These are phyloP conservation scores for Galerucella nymphaeae DNA, from an alignment of 2,888 invertebrate genomes.

Conservation along the genomic window DNA sequence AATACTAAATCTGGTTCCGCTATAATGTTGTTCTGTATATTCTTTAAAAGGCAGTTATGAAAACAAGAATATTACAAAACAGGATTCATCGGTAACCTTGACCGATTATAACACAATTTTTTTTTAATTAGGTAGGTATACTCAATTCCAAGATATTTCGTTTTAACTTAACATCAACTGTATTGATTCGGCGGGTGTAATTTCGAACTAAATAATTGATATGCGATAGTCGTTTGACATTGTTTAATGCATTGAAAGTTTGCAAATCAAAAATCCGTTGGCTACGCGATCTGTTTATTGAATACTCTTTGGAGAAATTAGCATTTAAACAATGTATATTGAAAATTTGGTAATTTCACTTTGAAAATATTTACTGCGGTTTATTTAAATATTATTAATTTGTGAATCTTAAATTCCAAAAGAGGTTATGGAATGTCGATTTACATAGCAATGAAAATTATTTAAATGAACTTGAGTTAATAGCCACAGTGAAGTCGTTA, in stretches of 20 bases:
- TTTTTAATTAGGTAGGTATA: neutral
- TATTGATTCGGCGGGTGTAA: too few species aligned
- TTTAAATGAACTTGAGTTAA: neutral
- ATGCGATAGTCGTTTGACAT: neutral
- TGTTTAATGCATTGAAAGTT: conserved; percentile 1
- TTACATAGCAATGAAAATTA: neutral
- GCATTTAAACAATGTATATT: neutral
- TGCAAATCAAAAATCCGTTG: neutral
- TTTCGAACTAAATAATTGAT: neutral
- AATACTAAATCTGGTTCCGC: conserved; percentile 13
- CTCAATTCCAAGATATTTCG: neutral
- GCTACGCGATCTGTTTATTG: neutral
- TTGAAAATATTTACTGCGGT: neutral
- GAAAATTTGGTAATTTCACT: neutral
- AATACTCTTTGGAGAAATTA: neutral
- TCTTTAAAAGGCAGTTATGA: conserved; percentile 13
- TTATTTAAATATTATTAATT: too few species aligned
- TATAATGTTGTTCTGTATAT: conserved; percentile 13
- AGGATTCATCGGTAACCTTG: conserved; percentile 21
- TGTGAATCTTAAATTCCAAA: neutral
- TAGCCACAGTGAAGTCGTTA: neutral
- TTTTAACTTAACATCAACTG: too few species aligned
- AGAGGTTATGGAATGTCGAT: conserved; percentile 1
- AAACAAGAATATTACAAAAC: conserved; percentile 9
- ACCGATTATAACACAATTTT: conserved; percentile 20